phyloP scores from a whole-genome alignment of 35 echinoderm and acorn worm genomes.

The Diadema setosum region DNA sequence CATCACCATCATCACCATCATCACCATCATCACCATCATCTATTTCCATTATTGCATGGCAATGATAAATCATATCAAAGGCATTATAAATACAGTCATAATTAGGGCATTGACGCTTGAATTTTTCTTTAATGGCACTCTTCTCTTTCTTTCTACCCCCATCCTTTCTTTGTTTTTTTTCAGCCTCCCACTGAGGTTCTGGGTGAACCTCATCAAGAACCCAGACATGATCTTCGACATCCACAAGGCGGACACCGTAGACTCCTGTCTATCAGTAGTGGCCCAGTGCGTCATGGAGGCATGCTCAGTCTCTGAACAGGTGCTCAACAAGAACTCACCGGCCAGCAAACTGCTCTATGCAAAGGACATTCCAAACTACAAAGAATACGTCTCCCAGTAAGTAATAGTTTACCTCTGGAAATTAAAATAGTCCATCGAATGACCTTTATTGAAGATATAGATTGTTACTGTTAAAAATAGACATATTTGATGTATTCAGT shows the following conservation, averaged over 20 bases:
- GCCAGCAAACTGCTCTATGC: constrained; percentile 97
- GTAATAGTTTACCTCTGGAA: too few relatives aligned
- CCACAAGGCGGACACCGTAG: constrained; percentile 94
- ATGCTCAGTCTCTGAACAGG: constrained; percentile 82
- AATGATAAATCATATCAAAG: too few relatives aligned
- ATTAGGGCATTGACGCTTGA: too few relatives aligned
- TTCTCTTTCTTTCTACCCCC: not conserved
- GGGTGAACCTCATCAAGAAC: constrained; percentile 98
- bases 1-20: too few relatives aligned
- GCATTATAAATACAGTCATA: too few relatives aligned
- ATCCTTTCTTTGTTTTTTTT: not conserved
- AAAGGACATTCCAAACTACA: constrained; percentile 96
- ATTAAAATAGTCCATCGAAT: too few relatives aligned
- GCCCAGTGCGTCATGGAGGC: constrained; percentile 95
- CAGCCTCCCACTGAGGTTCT: constrained; percentile 95
- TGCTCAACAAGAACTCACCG: constrained; percentile 86
- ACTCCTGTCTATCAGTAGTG: constrained; percentile 92
- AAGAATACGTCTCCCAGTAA: constrained; percentile 73
- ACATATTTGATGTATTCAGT: too few relatives aligned
- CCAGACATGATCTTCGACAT: constrained; percentile 95
- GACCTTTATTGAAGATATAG: too few relatives aligned
- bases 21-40: too few relatives aligned
- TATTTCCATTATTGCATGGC: too few relatives aligned
- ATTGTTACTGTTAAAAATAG: too few relatives aligned
- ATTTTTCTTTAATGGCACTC: not conserved